Conservation (phyloP, 1,140 invertebrate species). For the Cepaea nemoralis region DNA sequence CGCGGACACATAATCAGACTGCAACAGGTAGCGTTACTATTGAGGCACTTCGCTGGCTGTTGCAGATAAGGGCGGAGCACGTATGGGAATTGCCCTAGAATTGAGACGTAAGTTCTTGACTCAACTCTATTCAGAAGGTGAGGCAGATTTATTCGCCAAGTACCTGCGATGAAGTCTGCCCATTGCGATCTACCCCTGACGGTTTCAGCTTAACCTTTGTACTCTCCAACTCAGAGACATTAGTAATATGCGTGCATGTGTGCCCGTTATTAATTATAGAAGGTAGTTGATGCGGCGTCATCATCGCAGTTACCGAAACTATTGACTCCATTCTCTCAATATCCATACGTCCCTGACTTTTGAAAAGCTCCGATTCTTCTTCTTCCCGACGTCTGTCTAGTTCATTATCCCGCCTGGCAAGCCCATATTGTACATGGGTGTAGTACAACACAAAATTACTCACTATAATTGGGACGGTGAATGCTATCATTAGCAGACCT, state of each 20-base stretch:
- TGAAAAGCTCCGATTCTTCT: conserved; percentile 7
- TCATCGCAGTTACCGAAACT: background rate
- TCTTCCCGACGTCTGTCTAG: conserved; percentile 44
- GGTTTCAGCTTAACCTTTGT: background rate
- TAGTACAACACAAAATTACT: conserved; percentile 71
- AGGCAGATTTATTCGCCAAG: too few species aligned
- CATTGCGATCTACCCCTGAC: too few species aligned
- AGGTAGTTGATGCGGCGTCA: background rate
- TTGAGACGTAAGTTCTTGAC: background rate
- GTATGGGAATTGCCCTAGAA: too few species aligned
- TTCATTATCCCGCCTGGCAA: conserved; percentile 52
- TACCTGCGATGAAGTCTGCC: too few species aligned
- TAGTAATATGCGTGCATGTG: background rate
- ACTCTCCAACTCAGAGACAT: background rate
- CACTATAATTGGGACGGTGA: conserved; percentile 78
- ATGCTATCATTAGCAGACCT: conserved; percentile 95
- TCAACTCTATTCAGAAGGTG: background rate
- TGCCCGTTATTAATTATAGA: background rate
- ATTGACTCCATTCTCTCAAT: background rate
- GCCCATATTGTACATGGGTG: conserved; percentile 69
- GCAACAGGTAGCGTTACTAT: too few species aligned
- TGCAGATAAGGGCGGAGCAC: too few species aligned
- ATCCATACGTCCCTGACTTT: background rate
- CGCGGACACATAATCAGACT: too few species aligned
- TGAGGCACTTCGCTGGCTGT: too few species aligned